Evolutionary conservation across 2,888 invertebrate genomes (phyloP), one percentile per base, ranked within the genome.

Genomic region (Hirudinaria manillensis): DNA sequence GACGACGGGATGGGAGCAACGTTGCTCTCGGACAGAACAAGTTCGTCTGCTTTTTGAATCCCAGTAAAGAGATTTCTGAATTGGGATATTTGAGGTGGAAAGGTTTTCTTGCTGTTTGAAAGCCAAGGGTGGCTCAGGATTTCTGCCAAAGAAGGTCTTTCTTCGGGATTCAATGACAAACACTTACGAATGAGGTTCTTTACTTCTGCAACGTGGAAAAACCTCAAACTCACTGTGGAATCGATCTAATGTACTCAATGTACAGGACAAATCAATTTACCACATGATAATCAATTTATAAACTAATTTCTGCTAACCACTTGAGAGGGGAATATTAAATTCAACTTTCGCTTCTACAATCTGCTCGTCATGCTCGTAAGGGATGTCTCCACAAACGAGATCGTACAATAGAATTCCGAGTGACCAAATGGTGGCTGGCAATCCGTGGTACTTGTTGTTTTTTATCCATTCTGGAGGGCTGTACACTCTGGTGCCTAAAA

Each of bases 331-430:
- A 38, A 55, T 36, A 13, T 34, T 53, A 79, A 84, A 84, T 74
- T 80, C 77, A 16, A 84, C 79, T 76, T 83, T 82, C 10, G 83
- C 84, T 76, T 82, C 82, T 67, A 82, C 79, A 53, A 80, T 80
- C 75, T 80, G 87, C 74, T 87, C 87, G 80, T 89, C 89, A 74
- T 86, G 84, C 81, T 89, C 88, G 82, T 88, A 89, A 55, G 89
- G 89, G 81, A 89, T 89, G 83, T 89, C 89, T 24, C 89, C 89
- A 81, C 88, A 88, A 67, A 89, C 88, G 88, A 89, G 88, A 83
- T 89, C 89, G 81, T 86, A 89, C 21, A 89, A 84, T 0, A 89
- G 86, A 78, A 89, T 88, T 56, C 89, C 89, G 75, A 89, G 83
- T 0, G 89, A 89, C 89, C 89, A 89, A 1, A 89, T 88, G 1